These are phyloP conservation scores for Brachypteracias leptosomus DNA, from an alignment of 2,113 vertebrate genomes.

Conservation along the genomic window DNA sequence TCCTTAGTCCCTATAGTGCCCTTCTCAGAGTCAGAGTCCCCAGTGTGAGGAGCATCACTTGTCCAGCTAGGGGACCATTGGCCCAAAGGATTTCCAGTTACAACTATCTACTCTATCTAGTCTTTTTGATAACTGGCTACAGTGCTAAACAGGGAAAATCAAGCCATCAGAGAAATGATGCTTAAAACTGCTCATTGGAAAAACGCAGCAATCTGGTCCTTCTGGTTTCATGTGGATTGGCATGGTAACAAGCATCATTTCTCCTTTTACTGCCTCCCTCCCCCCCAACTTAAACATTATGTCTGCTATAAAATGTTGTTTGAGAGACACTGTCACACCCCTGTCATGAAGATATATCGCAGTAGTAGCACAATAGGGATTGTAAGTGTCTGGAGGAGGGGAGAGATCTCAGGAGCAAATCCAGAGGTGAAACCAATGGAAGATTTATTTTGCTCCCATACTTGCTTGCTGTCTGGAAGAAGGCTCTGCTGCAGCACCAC, in stretches of 20 bases:
- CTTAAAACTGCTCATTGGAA: neutral
- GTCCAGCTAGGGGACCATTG: neutral
- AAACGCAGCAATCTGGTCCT: neutral
- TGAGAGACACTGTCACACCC: neutral
- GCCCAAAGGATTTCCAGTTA: neutral
- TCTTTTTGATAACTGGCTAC: neutral
- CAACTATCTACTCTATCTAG: neutral
- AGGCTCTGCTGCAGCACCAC: neutral
- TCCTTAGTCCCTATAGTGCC: neutral
- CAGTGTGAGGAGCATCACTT: neutral
- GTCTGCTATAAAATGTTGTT: neutral
- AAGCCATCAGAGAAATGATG: neutral
- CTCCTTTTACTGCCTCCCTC: neutral
- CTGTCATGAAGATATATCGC: neutral
- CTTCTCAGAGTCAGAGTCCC: neutral
- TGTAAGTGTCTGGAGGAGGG: neutral
- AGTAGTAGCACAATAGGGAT: neutral
- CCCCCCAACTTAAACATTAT: neutral
- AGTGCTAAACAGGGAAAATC: neutral
- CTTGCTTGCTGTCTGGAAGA: neutral
- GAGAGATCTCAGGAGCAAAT: neutral
- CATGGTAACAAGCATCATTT: conserved; percentile 8
- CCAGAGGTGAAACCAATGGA: conserved; percentile 4
- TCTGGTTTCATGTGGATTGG: conserved; percentile 8
- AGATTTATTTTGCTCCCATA: neutral